These are phyloP conservation scores for Vultur gryphus DNA, from an alignment of 2,797 vertebrate species.

Conservation along the genomic window DNA sequence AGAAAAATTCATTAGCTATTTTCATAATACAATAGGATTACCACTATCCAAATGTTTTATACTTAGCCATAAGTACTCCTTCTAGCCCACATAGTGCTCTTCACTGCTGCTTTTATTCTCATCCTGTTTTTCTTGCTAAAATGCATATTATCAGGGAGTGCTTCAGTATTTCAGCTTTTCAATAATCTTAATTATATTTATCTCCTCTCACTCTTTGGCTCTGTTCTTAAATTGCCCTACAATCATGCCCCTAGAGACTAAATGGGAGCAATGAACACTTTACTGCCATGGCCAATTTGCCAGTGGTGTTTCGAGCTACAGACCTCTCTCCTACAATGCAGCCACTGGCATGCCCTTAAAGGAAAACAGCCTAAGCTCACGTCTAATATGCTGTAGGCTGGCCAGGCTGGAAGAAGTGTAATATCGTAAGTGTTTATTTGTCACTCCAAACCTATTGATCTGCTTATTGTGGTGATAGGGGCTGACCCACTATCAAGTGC, in stretches of 20 bases:
- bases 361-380: neutral
- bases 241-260: neutral
- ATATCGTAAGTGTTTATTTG: neutral
- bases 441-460: neutral
- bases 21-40: neutral
- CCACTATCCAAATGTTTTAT: neutral
- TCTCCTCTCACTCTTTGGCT: neutral
- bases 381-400: fast-evolving
- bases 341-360: neutral
- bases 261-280: neutral
- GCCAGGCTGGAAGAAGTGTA: neutral
- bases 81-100: neutral
- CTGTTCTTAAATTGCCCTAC: neutral
- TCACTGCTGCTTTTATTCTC: neutral
- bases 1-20: neutral
- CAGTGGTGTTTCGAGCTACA: neutral
- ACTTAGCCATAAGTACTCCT: neutral
- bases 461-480: neutral
- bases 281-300: neutral
- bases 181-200: neutral
- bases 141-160: neutral
- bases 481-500: neutral
- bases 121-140: neutral
- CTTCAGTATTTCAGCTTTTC: neutral
- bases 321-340: neutral